Evolutionary conservation across 2,888 invertebrate species (phyloP).

Genomic region (Polydrusus pterygomalis): DNA sequence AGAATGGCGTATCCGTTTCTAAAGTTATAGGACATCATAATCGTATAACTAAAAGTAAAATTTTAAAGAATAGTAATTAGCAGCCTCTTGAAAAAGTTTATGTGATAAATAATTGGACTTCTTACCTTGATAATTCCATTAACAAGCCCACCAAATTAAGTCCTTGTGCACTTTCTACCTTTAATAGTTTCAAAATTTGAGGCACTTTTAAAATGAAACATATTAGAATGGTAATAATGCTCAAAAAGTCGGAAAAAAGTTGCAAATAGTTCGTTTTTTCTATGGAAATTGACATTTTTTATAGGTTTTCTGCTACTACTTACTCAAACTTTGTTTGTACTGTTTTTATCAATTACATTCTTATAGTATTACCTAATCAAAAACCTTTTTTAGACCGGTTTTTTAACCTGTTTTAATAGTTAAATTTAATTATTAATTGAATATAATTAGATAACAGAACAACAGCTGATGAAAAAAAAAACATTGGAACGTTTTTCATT

Average conservation of each 20-base stretch:
- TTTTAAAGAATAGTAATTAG: neutral
- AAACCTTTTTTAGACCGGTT: conserved; percentile 26
- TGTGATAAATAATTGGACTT: too few species aligned
- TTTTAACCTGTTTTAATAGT: conserved; percentile 27
- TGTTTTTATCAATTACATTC: conserved; percentile 30
- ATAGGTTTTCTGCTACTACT: neutral
- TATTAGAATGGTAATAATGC: conserved; percentile 84
- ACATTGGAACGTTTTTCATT: neutral
- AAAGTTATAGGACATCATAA: conserved; percentile 88
- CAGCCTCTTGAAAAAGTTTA: neutral
- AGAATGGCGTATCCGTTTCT: conserved; percentile 82
- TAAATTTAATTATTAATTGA: conserved; percentile 1
- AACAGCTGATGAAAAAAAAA: neutral
- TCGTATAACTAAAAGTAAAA: conserved; percentile 81
- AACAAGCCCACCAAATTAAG: conserved; percentile 79
- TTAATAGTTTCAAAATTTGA: conserved; percentile 82
- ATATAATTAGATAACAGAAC: neutral
- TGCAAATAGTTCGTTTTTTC: conserved; percentile 55
- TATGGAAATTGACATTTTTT: conserved; percentile 36
- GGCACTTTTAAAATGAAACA: conserved; percentile 88
- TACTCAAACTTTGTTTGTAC: neutral
- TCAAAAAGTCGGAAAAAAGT: conserved; percentile 75
- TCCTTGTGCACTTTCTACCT: conserved; percentile 81
- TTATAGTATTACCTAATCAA: conserved; percentile 32
- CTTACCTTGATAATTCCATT: conserved; percentile 82